These are phyloP conservation scores for Trachelus iudaicus DNA, from an alignment of 2,888 invertebrate species.

Conservation along the genomic window DNA sequence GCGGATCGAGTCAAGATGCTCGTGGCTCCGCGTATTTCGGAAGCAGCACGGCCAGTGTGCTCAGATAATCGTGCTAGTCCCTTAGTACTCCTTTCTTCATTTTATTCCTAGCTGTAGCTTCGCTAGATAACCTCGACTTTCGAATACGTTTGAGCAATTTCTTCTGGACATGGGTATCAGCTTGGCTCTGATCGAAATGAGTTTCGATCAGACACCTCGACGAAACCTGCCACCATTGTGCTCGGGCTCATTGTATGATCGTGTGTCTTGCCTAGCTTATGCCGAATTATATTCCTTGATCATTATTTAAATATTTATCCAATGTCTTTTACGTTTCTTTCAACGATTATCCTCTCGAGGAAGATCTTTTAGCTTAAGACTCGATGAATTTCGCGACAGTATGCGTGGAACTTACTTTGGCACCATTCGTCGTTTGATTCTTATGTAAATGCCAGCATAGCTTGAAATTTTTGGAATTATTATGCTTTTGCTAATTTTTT, in stretches of 20 bases:
- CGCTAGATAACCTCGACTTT: constrained; percentile 17
- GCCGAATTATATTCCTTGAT: constrained; percentile 11
- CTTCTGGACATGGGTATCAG: background rate
- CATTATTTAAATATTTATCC: background rate
- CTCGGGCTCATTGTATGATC: constrained; percentile 2
- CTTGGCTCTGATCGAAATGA: constrained; percentile 9
- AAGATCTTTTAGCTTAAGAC: background rate
- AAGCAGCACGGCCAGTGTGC: constrained; percentile 37
- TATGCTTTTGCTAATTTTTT: background rate
- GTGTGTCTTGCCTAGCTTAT: constrained; percentile 1
- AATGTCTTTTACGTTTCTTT: background rate
- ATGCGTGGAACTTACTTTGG: background rate
- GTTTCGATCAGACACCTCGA: constrained; percentile 17
- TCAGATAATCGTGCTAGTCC: constrained; percentile 17
- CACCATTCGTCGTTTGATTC: background rate
- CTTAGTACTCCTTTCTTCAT: constrained; percentile 3
- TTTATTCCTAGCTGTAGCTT: background rate
- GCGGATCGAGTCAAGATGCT: constrained; percentile 25
- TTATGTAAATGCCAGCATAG: background rate
- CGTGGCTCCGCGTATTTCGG: constrained; percentile 49
- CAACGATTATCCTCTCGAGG: background rate
- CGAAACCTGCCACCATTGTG: constrained; percentile 39
- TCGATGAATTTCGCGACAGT: background rate
- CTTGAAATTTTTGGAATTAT: background rate
- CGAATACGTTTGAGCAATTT: constrained; percentile 3